phyloP scores from a whole-genome alignment of 1,140 invertebrate species.

The Drosophila guanche region DNA sequence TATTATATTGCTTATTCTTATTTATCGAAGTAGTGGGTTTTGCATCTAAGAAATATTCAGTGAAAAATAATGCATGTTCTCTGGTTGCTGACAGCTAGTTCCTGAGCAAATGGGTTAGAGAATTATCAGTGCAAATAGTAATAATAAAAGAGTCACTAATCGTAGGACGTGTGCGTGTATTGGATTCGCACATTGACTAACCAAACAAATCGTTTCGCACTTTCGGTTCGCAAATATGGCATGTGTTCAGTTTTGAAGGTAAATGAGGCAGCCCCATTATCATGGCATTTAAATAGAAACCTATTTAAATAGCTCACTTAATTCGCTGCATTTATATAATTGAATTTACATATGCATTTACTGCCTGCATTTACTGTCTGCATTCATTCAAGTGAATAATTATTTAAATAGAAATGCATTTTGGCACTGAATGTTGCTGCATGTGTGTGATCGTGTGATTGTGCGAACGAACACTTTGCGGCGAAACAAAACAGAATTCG shows the following conservation, averaged over 20 bases:
- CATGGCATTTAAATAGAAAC: conserved; percentile 50
- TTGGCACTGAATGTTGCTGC: conserved; percentile 58
- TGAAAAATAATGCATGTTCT: too few species aligned
- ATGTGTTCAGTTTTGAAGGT: conserved; percentile 47
- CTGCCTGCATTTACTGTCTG: conserved; percentile 38
- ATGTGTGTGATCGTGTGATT: conserved; percentile 24
- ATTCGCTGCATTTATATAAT: conserved; percentile 66
- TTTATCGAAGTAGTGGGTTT: too few species aligned
- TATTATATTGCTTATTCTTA: background rate
- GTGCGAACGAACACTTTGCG: conserved; percentile 16
- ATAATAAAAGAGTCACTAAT: background rate
- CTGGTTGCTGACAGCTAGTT: too few species aligned
- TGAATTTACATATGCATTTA: conserved; percentile 36
- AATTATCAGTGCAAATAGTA: too few species aligned
- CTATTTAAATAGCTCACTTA: conserved; percentile 48
- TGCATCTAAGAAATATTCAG: too few species aligned
- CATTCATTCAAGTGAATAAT: conserved; percentile 56
- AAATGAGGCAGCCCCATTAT: conserved; percentile 37
- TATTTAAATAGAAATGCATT: conserved; percentile 70
- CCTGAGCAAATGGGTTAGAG: too few species aligned
- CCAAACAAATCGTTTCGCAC: conserved; percentile 37
- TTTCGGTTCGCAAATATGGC: conserved; percentile 46
- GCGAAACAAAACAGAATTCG: conserved; percentile 63
- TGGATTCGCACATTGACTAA: conserved; percentile 12
- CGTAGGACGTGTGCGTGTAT: conserved; percentile 3